Evolutionary conservation across 2,797 vertebrate genomes (phyloP), one percentile per base, ranked within the genome.

Genomic region (Oryzias dopingdopingensis): DNA sequence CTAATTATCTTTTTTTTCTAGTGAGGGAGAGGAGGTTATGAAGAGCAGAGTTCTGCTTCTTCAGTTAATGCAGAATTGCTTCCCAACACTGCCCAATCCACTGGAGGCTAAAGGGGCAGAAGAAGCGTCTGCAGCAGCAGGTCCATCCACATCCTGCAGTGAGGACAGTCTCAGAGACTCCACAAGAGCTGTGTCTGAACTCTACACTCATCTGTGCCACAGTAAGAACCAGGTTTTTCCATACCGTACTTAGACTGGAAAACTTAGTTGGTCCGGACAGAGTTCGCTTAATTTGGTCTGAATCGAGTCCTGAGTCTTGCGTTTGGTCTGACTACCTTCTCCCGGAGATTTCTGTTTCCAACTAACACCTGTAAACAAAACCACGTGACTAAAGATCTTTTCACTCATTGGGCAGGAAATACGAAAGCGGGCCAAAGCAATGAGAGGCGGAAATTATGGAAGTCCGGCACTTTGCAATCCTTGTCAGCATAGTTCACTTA

Each of bases 21-120:
- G 92, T 56, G 88, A 87, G 12, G 90, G 93, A 52, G 94, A 95
- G 52, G 95, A 98, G 81, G 94, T 93, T 40, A 45, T 95, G 66
- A 94, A 91, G 74, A 95, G 94, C 59, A 90, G 95, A 56, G 92
- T 95, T 0, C 80, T 96, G 70, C 88, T 99, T 3, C 88, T 99
- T 56, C 94, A 94, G 85, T 85, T 99, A 62, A 94, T 99, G 50
- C 96, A 97, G 89, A 98, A 95, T 88, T 98, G 96, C 67, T 97
- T 95, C 77, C 88, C 92, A 0, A 92, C 92, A 54, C 89, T 99
- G 53, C 91, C 91, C 62, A 84, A 83, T 60, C 91, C 92, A 1
- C 76, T 76, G 53, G 90, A 92, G 53, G 62, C 80, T 23, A 62
- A 6, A 45, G 62, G 2, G 1, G 2, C 61, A 4, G 58, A 65